These are phyloP conservation scores for Microcebus griseorufus DNA, from an alignment of 2,113 vertebrate genomes.

Conservation along the genomic window DNA sequence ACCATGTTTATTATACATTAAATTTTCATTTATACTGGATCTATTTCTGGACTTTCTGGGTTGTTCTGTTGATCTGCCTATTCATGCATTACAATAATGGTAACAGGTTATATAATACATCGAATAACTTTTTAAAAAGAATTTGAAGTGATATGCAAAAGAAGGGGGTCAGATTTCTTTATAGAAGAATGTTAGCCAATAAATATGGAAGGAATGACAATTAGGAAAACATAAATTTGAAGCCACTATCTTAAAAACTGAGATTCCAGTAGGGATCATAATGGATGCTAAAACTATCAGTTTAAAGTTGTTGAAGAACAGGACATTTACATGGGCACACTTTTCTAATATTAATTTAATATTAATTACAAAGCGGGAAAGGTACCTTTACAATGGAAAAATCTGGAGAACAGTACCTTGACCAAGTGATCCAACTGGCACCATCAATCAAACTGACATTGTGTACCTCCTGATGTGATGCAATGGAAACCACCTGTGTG, in stretches of 20 bases:
- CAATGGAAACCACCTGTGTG: neutral
- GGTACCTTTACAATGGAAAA: neutral
- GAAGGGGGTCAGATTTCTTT: neutral
- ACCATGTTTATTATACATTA: neutral
- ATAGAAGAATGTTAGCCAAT: neutral
- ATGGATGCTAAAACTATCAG: neutral
- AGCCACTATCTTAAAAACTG: neutral
- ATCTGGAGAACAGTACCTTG: neutral
- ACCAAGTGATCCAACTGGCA: neutral
- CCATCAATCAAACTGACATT: neutral
- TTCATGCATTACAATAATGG: neutral
- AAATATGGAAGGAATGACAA: constrained; percentile 42
- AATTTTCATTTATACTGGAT: neutral
- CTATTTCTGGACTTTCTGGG: neutral
- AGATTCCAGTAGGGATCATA: neutral
- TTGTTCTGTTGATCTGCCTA: neutral
- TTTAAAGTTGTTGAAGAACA: neutral
- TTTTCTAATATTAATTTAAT: neutral
- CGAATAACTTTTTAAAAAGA: neutral
- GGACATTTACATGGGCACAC: neutral
- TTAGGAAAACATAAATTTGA: constrained; percentile 29
- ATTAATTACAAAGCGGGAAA: neutral
- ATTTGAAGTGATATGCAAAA: constrained; percentile 28
- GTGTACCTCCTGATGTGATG: neutral
- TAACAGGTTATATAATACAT: constrained; percentile 18